Evolutionary conservation across 1,140 invertebrate genomes (phyloP).

Genomic region (Globodera rostochiensis): DNA sequence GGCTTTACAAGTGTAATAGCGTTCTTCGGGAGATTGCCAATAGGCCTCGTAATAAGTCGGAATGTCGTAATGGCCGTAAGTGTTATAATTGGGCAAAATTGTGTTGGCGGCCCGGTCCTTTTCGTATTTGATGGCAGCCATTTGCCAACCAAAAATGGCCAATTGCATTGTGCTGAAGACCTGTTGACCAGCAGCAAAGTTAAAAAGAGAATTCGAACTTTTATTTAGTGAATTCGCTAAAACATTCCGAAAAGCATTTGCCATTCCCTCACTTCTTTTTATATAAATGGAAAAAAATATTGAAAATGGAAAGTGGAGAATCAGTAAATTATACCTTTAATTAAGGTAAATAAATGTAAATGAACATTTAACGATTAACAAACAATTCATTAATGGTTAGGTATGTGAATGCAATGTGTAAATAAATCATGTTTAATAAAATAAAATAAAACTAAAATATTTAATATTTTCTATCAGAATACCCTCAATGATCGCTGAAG

Average conservation of each 20-base stretch:
- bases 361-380: neutral
- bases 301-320: neutral
- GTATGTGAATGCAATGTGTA: conserved; percentile 19
- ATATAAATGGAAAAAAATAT: neutral
- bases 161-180: conserved; percentile 62
- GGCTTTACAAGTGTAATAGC: conserved; percentile 59
- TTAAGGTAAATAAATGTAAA: neutral
- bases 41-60: conserved; percentile 62
- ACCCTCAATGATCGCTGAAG: conserved; percentile 63
- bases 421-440: conserved; percentile 6
- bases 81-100: conserved; percentile 62
- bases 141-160: conserved; percentile 63
- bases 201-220: too few species aligned
- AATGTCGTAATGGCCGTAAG: conserved; percentile 61
- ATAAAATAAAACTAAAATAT: conserved; percentile 14
- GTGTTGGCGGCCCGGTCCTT: conserved; percentile 64
- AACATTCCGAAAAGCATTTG: too few species aligned
- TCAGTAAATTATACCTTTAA: neutral
- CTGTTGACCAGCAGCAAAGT: conserved; percentile 33
- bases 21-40: conserved; percentile 59
- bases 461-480: conserved; percentile 23
- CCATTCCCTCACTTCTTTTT: neutral
- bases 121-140: conserved; percentile 65
- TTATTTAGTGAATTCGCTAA: too few species aligned
- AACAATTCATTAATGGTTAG: neutral